These are phyloP conservation scores for Metridium senile DNA, from an alignment of 92 coral and sea anemone genomes.

Conservation along the genomic window DNA sequence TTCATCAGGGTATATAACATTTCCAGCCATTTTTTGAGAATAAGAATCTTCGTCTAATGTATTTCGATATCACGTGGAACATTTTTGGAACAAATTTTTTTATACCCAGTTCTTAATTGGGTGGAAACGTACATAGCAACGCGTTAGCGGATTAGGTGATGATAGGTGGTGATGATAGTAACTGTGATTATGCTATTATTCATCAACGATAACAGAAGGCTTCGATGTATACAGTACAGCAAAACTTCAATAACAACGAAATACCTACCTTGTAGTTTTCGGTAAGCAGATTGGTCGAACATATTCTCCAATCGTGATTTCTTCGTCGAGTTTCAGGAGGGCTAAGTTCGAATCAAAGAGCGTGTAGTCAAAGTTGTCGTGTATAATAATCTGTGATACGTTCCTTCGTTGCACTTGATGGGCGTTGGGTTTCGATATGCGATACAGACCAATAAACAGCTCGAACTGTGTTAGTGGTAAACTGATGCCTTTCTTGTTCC, in stretches of 20 bases:
- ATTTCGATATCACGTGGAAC: too few relatives aligned
- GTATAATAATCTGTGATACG: slow-evolving; percentile 72
- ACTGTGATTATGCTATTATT: too few relatives aligned
- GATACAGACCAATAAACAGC: slow-evolving; percentile 75
- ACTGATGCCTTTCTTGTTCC: slow-evolving; percentile 41
- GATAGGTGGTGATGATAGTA: too few relatives aligned
- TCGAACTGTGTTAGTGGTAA: slow-evolving; percentile 33
- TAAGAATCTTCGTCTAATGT: too few relatives aligned
- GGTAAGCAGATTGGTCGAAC: slow-evolving; percentile 93
- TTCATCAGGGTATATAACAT: too few relatives aligned
- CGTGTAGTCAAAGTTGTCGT: slow-evolving; percentile 49
- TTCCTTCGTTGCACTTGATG: slow-evolving; percentile 74
- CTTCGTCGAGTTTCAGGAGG: slow-evolving; percentile 73
- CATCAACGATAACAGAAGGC: too few relatives aligned
- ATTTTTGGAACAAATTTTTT: too few relatives aligned
- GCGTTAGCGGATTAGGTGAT: too few relatives aligned
- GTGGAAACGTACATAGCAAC: too few relatives aligned
- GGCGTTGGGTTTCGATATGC: slow-evolving; percentile 55
- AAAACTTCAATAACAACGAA: background rate
- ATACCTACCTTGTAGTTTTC: slow-evolving; percentile 63
- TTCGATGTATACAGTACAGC: too few relatives aligned
- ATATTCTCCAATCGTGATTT: slow-evolving; percentile 66
- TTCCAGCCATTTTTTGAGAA: too few relatives aligned
- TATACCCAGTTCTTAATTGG: too few relatives aligned
- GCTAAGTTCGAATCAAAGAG: slow-evolving; percentile 90